These are phyloP conservation scores for Delia radicum DNA, from an alignment of 1,140 invertebrate species.

Conservation along the genomic window DNA sequence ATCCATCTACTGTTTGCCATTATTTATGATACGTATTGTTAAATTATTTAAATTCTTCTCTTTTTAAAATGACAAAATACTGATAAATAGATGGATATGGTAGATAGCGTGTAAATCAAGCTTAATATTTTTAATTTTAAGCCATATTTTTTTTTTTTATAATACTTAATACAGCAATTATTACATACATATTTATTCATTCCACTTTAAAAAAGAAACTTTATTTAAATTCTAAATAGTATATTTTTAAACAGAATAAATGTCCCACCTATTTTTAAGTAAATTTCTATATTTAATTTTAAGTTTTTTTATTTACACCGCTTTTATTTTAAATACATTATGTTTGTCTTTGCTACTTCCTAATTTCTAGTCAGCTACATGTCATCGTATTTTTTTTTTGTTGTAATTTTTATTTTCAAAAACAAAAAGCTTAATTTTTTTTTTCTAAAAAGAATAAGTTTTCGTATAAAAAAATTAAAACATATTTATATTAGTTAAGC, in stretches of 20 bases:
- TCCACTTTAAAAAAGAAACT: neutral
- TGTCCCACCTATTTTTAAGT: constrained; percentile 17
- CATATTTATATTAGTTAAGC: constrained; percentile 8
- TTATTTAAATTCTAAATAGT: neutral
- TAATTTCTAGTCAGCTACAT: constrained; percentile 15
- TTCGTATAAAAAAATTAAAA: neutral
- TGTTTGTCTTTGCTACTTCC: constrained; percentile 13
- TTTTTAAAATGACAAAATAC: too few species aligned
- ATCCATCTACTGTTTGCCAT: too few species aligned
- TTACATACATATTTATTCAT: neutral
- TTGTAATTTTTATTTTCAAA: neutral
- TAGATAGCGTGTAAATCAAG: too few species aligned
- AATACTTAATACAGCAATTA: neutral
- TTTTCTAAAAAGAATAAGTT: neutral
- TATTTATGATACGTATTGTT: too few species aligned
- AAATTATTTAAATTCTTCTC: too few species aligned
- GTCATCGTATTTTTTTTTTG: neutral
- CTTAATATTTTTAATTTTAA: neutral
- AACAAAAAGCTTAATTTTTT: neutral
- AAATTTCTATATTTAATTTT: neutral
- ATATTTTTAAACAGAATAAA: neutral
- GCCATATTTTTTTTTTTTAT: neutral
- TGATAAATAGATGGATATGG: too few species aligned
- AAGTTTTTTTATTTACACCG: neutral
- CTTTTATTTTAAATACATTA: neutral